A percentile compares a stretch with the other conserved stretches of the same genome.
Conservation (phyloP, 1,140 invertebrate genomes). For the Procambarus clarkii region DNA sequence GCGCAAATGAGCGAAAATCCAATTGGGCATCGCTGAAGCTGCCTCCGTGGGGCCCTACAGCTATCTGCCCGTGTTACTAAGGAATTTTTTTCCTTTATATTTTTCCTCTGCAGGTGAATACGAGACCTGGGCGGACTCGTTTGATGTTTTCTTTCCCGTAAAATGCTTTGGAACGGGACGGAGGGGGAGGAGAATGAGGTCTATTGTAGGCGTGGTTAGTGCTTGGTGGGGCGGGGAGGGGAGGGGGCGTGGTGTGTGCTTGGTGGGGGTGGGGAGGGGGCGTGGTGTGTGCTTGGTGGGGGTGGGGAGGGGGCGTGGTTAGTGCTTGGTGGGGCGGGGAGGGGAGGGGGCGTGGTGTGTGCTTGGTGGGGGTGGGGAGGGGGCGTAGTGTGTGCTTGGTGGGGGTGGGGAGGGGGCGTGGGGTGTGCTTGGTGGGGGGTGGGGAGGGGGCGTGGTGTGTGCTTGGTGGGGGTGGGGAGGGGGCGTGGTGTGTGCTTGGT, state of each 20-base stretch:
- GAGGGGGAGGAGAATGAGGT: too few relatives aligned
- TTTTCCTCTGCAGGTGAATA: neutral
- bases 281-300: neutral
- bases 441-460: too few relatives aligned
- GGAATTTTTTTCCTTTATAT: neutral
- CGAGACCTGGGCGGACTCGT: neutral
- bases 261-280: too few relatives aligned
- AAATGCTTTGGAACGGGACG: neutral
- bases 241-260: neutral
- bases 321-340: too few relatives aligned
- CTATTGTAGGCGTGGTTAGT: too few relatives aligned
- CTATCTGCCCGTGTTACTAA: neutral
- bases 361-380: too few relatives aligned
- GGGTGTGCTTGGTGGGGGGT: too few relatives aligned
- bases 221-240: neutral
- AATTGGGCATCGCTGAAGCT: neutral
- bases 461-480: too few relatives aligned
- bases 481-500: neutral
- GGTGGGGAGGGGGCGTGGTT: too few relatives aligned
- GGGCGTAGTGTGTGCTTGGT: too few relatives aligned
- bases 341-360: too few relatives aligned
- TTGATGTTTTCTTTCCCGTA: neutral
- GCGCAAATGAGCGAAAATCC: conserved; percentile 25
- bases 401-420: too few relatives aligned
- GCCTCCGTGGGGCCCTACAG: neutral